phyloP scores from a whole-genome alignment of 2,888 invertebrate species.

The Drosophila sordidula region DNA sequence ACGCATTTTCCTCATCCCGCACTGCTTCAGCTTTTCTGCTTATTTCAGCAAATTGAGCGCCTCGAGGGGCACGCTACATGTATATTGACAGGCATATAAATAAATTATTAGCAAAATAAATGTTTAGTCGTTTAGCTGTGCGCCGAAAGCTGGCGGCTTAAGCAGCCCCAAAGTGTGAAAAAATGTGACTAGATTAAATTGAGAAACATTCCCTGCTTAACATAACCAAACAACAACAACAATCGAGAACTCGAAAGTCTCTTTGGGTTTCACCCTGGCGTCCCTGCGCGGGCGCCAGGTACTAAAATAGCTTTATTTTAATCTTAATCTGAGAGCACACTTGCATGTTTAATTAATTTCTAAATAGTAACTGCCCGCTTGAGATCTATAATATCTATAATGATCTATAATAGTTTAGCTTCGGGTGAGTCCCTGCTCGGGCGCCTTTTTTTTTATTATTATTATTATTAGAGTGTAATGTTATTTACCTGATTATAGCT shows the following conservation, averaged over 20 bases:
- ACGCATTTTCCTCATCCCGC: constrained; percentile 15
- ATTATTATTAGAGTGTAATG: no score
- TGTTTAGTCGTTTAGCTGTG: constrained; percentile 74
- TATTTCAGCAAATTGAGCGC: constrained; percentile 77
- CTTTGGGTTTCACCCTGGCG: no score
- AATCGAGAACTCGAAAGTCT: constrained; percentile 3
- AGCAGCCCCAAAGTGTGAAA: constrained; percentile 29
- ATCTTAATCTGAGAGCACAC: no score
- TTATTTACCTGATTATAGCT: no score
- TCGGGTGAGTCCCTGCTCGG: no score
- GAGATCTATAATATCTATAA: no score
- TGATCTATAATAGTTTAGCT: no score
- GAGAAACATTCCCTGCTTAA: constrained; percentile 39
- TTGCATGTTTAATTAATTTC: no score
- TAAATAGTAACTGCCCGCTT: no score
- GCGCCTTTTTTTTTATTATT: no score
- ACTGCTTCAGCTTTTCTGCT: constrained; percentile 56
- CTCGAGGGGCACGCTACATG: constrained; percentile 58
- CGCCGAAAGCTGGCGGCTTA: constrained; percentile 24
- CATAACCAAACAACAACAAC: constrained; percentile 35
- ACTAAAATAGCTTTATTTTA: no score
- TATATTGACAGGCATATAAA: constrained; percentile 78
- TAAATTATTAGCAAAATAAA: constrained; percentile 81
- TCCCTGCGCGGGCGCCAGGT: no score
- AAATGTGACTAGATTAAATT: constrained; percentile 30